Evolutionary conservation across 1,140 invertebrate genomes (phyloP).

Genomic region (Melanaphis sacchari): DNA sequence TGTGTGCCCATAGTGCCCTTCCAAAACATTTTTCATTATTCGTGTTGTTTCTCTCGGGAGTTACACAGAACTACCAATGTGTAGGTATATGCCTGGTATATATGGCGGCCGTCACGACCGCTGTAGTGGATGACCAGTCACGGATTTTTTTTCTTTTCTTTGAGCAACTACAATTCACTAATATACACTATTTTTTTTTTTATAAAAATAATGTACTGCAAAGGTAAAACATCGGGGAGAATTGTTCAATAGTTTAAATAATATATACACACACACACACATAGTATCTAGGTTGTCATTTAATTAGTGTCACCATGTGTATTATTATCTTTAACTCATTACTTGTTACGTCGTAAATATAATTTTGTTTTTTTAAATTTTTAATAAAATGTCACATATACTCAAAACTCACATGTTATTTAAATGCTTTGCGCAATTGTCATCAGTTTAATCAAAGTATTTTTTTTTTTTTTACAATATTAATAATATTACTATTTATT

Average conservation of each 20-base stretch:
- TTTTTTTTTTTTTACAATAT: too few species aligned
- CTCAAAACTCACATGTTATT: neutral
- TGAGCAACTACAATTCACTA: conserved; percentile 6
- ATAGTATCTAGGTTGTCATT: neutral
- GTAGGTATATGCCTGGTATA: neutral
- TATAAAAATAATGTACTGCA: neutral
- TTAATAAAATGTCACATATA: neutral
- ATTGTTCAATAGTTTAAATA: neutral
- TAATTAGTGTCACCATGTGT: neutral
- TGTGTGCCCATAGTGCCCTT: neutral
- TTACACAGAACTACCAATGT: neutral
- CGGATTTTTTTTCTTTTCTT: conserved; percentile 21
- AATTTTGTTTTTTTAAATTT: neutral
- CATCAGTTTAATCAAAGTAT: too few species aligned
- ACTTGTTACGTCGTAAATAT: neutral
- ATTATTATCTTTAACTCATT: neutral
- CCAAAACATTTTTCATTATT: conserved; percentile 27
- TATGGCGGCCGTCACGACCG: conserved; percentile 46
- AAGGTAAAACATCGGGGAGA: neutral
- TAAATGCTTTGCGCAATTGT: neutral
- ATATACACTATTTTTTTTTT: neutral
- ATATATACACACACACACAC: neutral
- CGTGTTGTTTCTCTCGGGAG: neutral
- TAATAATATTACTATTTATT: neutral
- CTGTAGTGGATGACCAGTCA: conserved; percentile 47